A percentile compares a stretch with the other conserved stretches of the same genome.
phyloP scores from a whole-genome alignment of 2,113 vertebrate species.

The Labrus mixtus region DNA sequence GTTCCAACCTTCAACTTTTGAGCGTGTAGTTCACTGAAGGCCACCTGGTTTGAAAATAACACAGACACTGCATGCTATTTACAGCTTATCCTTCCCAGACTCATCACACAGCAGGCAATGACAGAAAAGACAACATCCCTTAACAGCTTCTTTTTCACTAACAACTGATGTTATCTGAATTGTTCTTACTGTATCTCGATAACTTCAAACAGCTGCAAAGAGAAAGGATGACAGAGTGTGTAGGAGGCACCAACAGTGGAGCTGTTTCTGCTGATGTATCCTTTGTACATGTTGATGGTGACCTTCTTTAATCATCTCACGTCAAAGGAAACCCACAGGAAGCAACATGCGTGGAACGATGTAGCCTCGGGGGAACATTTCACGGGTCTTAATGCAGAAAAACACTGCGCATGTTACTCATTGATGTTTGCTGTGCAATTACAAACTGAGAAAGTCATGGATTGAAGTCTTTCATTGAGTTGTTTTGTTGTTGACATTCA shows the following conservation, averaged over 20 bases:
- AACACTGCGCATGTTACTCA: conserved; percentile 29
- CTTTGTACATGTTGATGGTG: not conserved
- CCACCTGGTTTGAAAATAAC: too few species aligned
- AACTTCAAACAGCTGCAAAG: conserved; percentile 2
- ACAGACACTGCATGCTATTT: too few species aligned
- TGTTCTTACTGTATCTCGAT: not conserved
- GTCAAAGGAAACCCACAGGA: conserved; percentile 11
- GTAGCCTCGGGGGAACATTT: conserved; percentile 30
- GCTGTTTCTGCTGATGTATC: conserved; percentile 2
- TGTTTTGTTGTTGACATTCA: conserved; percentile 63
- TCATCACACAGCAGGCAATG: too few species aligned
- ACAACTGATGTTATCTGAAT: not conserved
- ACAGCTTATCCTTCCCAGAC: too few species aligned
- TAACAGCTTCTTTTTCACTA: not conserved
- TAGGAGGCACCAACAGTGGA: not conserved
- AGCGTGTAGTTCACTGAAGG: too few species aligned
- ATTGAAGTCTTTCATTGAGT: conserved; percentile 53
- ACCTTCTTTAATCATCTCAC: conserved; percentile 41
- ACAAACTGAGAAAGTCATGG: conserved; percentile 41
- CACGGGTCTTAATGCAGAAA: conserved; percentile 9
- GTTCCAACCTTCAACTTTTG: too few species aligned
- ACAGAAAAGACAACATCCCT: not conserved
- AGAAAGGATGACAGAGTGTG: not conserved
- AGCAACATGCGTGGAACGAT: conserved; percentile 9
- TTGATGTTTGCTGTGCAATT: conserved; percentile 43